Conservation (phyloP, 2,797 vertebrate genomes). For the Phoebastria nigripes region DNA sequence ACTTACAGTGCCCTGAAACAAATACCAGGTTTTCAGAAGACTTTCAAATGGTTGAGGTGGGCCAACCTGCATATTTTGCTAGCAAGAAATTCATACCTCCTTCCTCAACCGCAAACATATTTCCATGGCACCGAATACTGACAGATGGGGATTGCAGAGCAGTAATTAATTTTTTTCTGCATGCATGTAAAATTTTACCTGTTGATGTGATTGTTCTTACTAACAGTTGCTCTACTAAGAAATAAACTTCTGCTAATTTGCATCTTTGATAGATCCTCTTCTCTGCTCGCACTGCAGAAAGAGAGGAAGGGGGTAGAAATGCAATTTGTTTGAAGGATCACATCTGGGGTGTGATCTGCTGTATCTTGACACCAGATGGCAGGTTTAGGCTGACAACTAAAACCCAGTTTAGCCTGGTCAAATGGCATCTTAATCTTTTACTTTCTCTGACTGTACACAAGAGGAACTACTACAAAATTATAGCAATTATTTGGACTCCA, state of each 20-base stretch:
- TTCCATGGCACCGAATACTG: constrained; percentile 8
- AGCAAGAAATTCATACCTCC: constrained; percentile 64
- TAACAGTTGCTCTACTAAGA: constrained; percentile 48
- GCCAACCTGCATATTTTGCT: constrained; percentile 46
- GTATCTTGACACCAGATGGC: constrained; percentile 78
- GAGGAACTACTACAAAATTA: constrained; percentile 77
- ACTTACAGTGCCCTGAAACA: constrained; percentile 40
- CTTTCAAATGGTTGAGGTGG: constrained; percentile 58
- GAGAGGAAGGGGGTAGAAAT: constrained; percentile 5
- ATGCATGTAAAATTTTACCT: constrained; percentile 41
- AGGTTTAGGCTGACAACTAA: constrained; percentile 75
- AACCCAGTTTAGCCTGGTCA: constrained; percentile 55
- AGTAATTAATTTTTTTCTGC: not conserved
- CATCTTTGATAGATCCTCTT: constrained; percentile 45
- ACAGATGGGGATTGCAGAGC: not conserved
- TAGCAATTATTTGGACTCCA: constrained; percentile 75
- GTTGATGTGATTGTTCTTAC: constrained; percentile 35
- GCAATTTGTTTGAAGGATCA: constrained; percentile 71
- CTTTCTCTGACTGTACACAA: constrained; percentile 71
- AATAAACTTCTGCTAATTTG: constrained; percentile 51
- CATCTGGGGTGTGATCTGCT: constrained; percentile 74
- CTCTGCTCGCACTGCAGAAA: not conserved
- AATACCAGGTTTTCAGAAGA: constrained; percentile 44
- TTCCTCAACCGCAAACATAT: constrained; percentile 46
- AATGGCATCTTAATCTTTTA: constrained; percentile 51